Base-by-base conservation (phyloP, 92 coral and sea anemone genomes). In the Isaurus tuberculatus region DNA sequence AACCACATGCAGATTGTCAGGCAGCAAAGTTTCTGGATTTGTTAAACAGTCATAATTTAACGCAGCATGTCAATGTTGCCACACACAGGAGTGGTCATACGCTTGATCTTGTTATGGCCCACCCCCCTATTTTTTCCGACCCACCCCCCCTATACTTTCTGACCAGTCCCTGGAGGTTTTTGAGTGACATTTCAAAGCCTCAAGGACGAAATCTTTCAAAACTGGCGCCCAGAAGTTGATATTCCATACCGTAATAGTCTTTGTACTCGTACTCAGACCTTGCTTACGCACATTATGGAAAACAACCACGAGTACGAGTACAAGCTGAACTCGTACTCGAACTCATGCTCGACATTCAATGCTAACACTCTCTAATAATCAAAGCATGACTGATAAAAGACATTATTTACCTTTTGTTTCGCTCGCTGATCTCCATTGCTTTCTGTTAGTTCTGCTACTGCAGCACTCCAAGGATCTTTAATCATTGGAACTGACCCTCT, bases 131-230 rank as follows among this genome's bases (percentile, higher is more conserved):
- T n/a, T n/a, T n/a, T n/a, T n/a, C n/a, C n/a, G n/a, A n/a, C n/a
- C n/a, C n/a, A n/a, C n/a, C n/a, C n/a, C n/a, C n/a, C n/a, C n/a
- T n/a, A n/a, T n/a, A n/a, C n/a, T n/a, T n/a, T n/a, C n/a, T n/a
- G n/a, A n/a, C n/a, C n/a, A n/a, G n/a, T n/a, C n/a, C 85, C 74
- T 80, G 85, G 49, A 80, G 26, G 75, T 36, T 80, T 80, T 61
- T 80, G 75, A 80, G 55, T 31, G 80, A 53, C 80, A 44, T 73
- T 43, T 60, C 57, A 73, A 60, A 29, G 51, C 58, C n/a, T 44
- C 49, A 31, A 66, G 61, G 65, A 36, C 33, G 58, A 44, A 73
- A 73, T 43, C 65, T 73, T 73, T 51, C 58, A 51, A 51, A 51
- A 51, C 23, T 51, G 58, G 58, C 58, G 58, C 58, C 58, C 16